Evolutionary conservation across 2,888 invertebrate species (phyloP).

Genomic region (Chrysotoxum bicinctum): DNA sequence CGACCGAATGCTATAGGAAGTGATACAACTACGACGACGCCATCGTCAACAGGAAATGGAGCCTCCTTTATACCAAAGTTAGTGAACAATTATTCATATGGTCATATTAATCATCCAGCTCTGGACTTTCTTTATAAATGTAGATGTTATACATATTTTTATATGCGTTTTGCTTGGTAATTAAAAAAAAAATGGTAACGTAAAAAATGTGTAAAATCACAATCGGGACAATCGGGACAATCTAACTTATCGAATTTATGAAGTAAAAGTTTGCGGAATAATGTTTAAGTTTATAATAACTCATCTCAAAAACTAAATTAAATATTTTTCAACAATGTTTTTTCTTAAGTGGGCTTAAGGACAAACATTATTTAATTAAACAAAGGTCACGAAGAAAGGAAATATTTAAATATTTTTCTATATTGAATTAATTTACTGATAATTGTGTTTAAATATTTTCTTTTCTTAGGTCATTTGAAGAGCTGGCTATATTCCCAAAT

Average conservation of each 20-base stretch:
- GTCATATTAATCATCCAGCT: conserved; percentile 25
- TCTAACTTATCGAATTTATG: not conserved
- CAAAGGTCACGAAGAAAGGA: too few species aligned
- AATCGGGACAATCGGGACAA: not conserved
- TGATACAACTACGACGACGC: conserved; percentile 44
- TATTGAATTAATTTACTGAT: not conserved
- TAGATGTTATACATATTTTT: not conserved
- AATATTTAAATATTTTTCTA: too few species aligned
- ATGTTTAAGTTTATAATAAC: not conserved
- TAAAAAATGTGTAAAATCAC: not conserved
- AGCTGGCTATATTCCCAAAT: conserved; percentile 90
- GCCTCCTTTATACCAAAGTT: conserved; percentile 54
- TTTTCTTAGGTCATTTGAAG: conserved; percentile 87
- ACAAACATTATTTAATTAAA: too few species aligned
- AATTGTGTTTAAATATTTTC: conserved; percentile 39
- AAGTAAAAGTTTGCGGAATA: not conserved
- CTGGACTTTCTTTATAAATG: not conserved
- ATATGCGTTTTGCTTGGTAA: not conserved
- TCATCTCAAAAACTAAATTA: not conserved
- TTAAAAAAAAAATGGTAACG: not conserved
- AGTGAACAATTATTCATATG: conserved; percentile 33
- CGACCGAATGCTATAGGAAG: conserved; percentile 65
- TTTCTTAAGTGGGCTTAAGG: too few species aligned
- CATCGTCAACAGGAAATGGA: conserved; percentile 52
- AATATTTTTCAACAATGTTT: conserved; percentile 21